Conservation (phyloP, 2,797 vertebrate genomes). For the Acanthurus tractus region DNA sequence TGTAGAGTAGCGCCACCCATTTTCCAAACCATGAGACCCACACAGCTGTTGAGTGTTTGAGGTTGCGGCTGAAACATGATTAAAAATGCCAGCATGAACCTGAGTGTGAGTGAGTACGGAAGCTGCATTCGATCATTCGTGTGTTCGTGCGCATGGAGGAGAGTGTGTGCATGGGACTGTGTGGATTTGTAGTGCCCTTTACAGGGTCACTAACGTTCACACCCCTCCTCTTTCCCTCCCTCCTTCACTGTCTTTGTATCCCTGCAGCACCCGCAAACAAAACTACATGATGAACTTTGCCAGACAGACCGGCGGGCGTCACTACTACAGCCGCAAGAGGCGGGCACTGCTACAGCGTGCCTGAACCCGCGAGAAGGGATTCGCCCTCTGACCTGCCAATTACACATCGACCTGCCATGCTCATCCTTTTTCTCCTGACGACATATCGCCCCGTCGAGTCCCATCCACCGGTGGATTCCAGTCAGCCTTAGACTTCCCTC, state of each 20-base stretch:
- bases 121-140: constrained; percentile 40
- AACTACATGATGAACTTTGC: constrained; percentile 99
- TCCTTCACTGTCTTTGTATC: constrained; percentile 73
- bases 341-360: constrained; percentile 93
- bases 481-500: constrained; percentile 77
- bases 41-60: constrained; percentile 80
- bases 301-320: constrained; percentile 95
- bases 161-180: constrained; percentile 52
- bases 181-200: constrained; percentile 11
- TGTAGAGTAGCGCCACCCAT: constrained; percentile 59
- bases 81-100: constrained; percentile 67
- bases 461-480: constrained; percentile 75
- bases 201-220: constrained; percentile 52
- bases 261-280: constrained; percentile 97
- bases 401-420: constrained; percentile 71
- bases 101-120: constrained; percentile 46
- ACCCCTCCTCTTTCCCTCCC: constrained; percentile 39
- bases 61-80: constrained; percentile 69
- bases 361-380: constrained; percentile 80
- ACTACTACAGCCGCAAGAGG: constrained; percentile 98
- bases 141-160: constrained; percentile 52
- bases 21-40: constrained; percentile 45
- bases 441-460: constrained; percentile 73
- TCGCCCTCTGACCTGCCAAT: constrained; percentile 77
- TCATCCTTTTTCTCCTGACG: constrained; percentile 70